These are phyloP conservation scores for Vannuccia rotundouncinata DNA, from an alignment of 2,888 invertebrate genomes.

Conservation along the genomic window DNA sequence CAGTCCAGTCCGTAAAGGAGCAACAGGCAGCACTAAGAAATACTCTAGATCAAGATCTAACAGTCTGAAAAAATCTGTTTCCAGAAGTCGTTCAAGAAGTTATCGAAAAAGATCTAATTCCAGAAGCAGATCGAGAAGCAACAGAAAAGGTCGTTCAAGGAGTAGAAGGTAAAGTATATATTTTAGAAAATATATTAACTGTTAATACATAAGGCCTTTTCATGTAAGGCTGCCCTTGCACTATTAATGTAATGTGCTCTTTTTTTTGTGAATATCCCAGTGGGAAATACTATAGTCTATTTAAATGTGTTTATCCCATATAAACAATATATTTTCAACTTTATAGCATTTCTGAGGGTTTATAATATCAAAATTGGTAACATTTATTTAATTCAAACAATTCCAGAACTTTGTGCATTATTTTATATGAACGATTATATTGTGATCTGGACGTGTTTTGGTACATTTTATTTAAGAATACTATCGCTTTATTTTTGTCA, in stretches of 20 bases:
- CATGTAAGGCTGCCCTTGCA: too few species aligned
- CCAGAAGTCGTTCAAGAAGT: background rate
- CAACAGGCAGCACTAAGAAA: background rate
- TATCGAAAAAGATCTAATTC: background rate
- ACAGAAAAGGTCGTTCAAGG: background rate
- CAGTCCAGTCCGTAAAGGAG: background rate
- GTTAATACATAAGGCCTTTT: too few species aligned
- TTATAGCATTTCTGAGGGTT: background rate
- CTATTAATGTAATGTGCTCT: background rate
- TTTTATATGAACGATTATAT: background rate
- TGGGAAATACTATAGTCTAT: background rate
- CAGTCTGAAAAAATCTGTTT: background rate
- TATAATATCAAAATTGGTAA: background rate
- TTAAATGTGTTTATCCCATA: background rate
- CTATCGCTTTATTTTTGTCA: background rate
- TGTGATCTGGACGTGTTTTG: background rate
- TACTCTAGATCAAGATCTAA: background rate
- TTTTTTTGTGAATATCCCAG: background rate
- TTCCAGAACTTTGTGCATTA: background rate
- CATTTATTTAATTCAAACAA: background rate
- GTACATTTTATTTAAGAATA: background rate
- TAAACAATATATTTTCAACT: background rate
- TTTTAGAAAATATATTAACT: too few species aligned
- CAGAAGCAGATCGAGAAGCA: background rate
- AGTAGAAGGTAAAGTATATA: background rate